Evolutionary conservation across 1,140 invertebrate genomes (phyloP), one percentile per base, ranked within the genome.

Genomic region (Pseudachorutes palmiensis): DNA sequence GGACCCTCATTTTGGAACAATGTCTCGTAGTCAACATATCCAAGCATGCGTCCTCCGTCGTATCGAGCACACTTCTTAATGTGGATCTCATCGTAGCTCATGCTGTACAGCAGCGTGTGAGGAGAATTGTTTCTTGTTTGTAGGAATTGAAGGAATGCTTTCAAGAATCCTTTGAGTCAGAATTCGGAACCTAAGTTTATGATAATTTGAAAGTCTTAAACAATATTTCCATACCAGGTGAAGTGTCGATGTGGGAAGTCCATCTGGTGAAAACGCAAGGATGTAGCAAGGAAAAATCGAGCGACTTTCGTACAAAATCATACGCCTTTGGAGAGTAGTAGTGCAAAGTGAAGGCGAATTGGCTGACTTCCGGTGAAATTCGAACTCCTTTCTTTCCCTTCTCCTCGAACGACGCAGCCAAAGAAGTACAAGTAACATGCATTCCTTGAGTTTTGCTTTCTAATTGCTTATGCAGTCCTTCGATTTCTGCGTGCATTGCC

Each of bases 51-150:
- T 2, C 32, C 5, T 26, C 64, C 64, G 30, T 65, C 51, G 22
- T 2, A 36, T 32, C 2, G 16, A 26, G 58, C 32, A 24, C 32
- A 5, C 29, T 22, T 65, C 26, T 26, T 30, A n/a, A 58, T 57
- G 32, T 65, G 24, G 22, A 58, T 65, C 33, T 65, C 64, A 26
- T 65, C 64, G 55, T 58, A 58, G 28, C 55, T 12, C 22, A 58
- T 5, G n/a, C 5, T 12, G 55, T 58, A 58, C n/a, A 24, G 55
- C 5, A 58, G 5, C 5, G 28, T 5, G 55, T 22, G 5, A 58
- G n/a, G 5, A 22, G n/a, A 12, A 22, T 5, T 12, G 5, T 22
- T 5, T 58, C 55, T 22, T 29, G 5, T 12, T 22, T 58, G 5
- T 12, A 58, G 12, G 55, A 24, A 58, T 12, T 58, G 5, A 5